Evolutionary conservation across 1,140 invertebrate genomes (phyloP).

Genomic region (Paramacrobiotus metropolitanus): DNA sequence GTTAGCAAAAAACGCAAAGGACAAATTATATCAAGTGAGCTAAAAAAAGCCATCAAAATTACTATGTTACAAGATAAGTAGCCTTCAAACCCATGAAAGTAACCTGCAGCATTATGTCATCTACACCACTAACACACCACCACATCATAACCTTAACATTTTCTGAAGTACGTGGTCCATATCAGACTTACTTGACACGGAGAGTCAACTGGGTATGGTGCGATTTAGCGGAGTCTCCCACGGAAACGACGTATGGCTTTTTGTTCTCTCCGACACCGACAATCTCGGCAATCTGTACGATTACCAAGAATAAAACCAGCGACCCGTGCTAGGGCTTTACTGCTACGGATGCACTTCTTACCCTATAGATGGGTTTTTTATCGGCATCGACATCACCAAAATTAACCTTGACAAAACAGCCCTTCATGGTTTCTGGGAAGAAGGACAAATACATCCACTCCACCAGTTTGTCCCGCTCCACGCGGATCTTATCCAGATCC

Average conservation of each 20-base stretch:
- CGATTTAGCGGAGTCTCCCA: conserved; percentile 24
- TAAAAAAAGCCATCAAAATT: no score
- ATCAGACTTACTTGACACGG: conserved; percentile 28
- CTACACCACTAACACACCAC: no score
- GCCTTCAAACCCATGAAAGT: no score
- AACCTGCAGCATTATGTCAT: no score
- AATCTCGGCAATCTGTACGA: conserved; percentile 54
- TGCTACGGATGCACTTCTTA: conserved; percentile 18
- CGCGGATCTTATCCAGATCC: conserved; percentile 59
- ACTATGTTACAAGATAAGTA: no score
- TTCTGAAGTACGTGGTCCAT: no score
- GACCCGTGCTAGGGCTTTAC: neutral
- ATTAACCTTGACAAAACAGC: conserved; percentile 84
- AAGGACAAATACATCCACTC: conserved; percentile 86
- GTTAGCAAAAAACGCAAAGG: conserved; percentile 2
- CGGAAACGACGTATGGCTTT: conserved; percentile 65
- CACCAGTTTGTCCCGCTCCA: conserved; percentile 78
- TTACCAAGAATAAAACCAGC: conserved; percentile 12
- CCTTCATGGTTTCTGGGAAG: conserved; percentile 62
- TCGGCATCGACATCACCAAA: conserved; percentile 55
- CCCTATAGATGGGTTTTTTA: conserved; percentile 63
- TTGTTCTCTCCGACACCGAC: conserved; percentile 80
- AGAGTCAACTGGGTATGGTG: conserved; percentile 77
- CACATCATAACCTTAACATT: no score
- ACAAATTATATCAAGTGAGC: no score